These are phyloP conservation scores for Etheostoma cragini DNA, from an alignment of 2,113 vertebrate species.

Conservation along the genomic window DNA sequence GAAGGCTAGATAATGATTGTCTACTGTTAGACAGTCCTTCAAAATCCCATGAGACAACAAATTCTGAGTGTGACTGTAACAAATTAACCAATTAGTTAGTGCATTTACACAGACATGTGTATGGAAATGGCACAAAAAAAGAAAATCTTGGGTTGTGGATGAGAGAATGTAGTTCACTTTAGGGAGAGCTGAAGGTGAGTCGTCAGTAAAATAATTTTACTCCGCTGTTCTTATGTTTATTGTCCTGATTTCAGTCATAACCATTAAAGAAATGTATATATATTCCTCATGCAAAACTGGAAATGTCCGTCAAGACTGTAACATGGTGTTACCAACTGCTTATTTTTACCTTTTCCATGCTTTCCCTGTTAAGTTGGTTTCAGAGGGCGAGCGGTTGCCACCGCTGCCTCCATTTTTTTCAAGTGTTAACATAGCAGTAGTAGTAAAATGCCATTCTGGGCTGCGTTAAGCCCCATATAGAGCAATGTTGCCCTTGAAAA, in stretches of 20 bases:
- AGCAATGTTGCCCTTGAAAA: too few relatives aligned
- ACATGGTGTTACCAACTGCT: neutral
- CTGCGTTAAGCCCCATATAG: too few relatives aligned
- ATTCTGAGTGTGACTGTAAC: neutral
- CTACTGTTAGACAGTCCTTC: neutral
- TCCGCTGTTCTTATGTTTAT: neutral
- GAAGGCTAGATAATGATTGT: neutral
- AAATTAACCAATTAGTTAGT: conserved; percentile 4
- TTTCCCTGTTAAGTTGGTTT: neutral
- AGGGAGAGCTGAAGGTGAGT: neutral
- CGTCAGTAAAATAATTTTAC: neutral
- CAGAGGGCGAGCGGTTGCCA: neutral
- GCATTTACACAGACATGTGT: neutral
- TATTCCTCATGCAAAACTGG: neutral
- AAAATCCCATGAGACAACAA: conserved; percentile 3
- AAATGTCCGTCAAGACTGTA: neutral
- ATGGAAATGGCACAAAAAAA: neutral
- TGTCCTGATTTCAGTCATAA: neutral
- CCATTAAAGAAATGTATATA: neutral
- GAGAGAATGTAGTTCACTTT: neutral
- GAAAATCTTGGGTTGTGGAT: neutral
- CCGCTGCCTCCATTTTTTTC: neutral
- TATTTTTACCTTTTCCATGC: neutral
- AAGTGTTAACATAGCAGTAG: neutral
- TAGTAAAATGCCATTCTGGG: too few relatives aligned